A percentile compares a stretch with the other conserved stretches of the same genome.
Conservation (phyloP, 2,113 vertebrate species). For the Diphyllodes magnificus region DNA sequence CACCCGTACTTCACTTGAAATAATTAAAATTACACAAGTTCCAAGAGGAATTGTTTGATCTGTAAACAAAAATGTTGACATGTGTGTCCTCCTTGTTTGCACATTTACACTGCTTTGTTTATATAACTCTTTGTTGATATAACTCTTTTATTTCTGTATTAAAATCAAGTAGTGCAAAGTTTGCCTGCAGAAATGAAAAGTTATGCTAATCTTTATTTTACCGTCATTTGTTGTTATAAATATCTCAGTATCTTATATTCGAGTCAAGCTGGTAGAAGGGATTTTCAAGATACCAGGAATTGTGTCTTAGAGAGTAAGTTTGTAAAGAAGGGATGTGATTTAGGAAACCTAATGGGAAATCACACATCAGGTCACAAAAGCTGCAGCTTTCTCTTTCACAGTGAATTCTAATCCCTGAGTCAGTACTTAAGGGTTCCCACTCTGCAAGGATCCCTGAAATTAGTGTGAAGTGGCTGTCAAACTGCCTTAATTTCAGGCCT, state of each 20-base stretch:
- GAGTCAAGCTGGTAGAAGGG: background rate
- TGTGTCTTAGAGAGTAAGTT: background rate
- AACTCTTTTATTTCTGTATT: background rate
- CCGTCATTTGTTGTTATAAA: background rate
- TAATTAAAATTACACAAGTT: background rate
- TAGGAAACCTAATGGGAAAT: background rate
- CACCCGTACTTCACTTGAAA: background rate
- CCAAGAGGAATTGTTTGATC: background rate
- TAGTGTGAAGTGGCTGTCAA: background rate
- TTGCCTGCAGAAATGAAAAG: background rate
- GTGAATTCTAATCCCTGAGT: background rate
- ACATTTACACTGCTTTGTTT: background rate
- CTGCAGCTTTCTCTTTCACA: background rate
- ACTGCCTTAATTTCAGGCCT: background rate
- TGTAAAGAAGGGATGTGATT: background rate
- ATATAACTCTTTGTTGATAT: background rate
- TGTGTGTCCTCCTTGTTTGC: background rate
- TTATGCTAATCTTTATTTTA: background rate
- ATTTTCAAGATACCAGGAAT: background rate
- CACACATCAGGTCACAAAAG: background rate
- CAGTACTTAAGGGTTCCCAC: background rate
- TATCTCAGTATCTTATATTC: background rate
- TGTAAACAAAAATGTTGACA: background rate
- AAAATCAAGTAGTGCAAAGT: background rate
- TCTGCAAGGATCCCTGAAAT: background rate